phyloP scores from a whole-genome alignment of 2,888 invertebrate species.

The Resseliella maxima region DNA sequence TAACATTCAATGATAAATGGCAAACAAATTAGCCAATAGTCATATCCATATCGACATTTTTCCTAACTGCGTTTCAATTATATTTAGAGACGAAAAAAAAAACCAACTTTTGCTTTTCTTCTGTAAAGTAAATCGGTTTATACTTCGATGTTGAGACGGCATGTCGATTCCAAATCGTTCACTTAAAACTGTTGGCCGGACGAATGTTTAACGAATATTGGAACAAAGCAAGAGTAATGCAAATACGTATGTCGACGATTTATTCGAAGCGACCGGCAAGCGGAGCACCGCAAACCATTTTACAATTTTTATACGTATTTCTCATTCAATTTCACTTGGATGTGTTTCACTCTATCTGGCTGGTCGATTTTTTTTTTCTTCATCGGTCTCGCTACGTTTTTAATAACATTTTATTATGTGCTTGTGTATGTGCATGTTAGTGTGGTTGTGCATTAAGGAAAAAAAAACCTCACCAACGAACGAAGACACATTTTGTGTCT shows the following conservation, averaged over 20 bases:
- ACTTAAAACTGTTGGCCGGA: not conserved
- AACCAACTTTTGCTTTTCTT: constrained; percentile 1
- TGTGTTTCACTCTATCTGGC: not conserved
- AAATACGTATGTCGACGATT: not conserved
- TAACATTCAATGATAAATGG: too few relatives aligned
- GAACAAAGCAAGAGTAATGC: not conserved
- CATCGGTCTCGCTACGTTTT: not conserved
- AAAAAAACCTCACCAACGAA: constrained; percentile 29
- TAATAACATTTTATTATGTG: not conserved
- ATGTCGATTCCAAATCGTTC: constrained; percentile 47
- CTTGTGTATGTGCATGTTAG: not conserved
- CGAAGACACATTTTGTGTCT: not conserved
- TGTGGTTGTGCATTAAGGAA: not conserved
- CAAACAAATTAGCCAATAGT: too few relatives aligned
- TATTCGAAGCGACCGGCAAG: constrained; percentile 9
- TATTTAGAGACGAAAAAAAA: not conserved
- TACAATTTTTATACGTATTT: not conserved
- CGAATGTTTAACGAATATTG: not conserved
- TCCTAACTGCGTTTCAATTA: not conserved
- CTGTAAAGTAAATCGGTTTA: not conserved
- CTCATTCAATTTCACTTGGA: not conserved
- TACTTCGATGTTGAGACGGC: not conserved
- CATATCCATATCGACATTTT: not conserved
- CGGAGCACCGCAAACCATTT: constrained; percentile 35
- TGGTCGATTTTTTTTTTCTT: not conserved